Percentiles rank a stretch among this genome's conserved stretches.
These are phyloP conservation scores for Oreochromis spilurus DNA, from an alignment of 2,113 vertebrate species.

Conservation along the genomic window DNA sequence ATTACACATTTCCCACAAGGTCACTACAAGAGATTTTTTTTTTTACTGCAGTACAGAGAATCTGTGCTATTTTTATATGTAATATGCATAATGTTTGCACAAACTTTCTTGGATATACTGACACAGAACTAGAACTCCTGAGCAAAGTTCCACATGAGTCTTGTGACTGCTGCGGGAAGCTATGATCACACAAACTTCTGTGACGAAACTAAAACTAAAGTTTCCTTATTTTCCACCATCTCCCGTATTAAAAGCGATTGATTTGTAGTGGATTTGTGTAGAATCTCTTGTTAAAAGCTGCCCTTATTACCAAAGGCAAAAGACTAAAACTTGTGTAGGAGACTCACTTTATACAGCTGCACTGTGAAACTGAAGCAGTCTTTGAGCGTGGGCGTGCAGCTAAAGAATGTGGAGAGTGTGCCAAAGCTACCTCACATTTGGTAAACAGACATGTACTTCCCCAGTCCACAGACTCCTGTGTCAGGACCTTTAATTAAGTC, in stretches of 20 bases:
- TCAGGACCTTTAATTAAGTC: slow-evolving; percentile 28
- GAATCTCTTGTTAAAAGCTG: background rate
- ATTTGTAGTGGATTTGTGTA: background rate
- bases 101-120: background rate
- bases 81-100: background rate
- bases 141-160: background rate
- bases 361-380: background rate
- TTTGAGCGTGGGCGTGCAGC: slow-evolving; percentile 36
- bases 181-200: background rate
- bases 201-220: background rate
- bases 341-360: background rate
- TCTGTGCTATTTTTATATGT: background rate
- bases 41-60: background rate
- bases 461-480: background rate
- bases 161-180: background rate
- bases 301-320: background rate
- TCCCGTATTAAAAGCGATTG: background rate
- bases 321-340: slow-evolving; percentile 25
- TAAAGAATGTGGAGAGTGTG: slow-evolving; percentile 27
- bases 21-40: background rate
- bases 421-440: background rate
- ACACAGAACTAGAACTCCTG: background rate
- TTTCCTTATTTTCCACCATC: background rate
- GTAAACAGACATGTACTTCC: slow-evolving; percentile 1
- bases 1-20: background rate